phyloP scores from a whole-genome alignment of 2,797 vertebrate genomes.

The Labeo calbasu region DNA sequence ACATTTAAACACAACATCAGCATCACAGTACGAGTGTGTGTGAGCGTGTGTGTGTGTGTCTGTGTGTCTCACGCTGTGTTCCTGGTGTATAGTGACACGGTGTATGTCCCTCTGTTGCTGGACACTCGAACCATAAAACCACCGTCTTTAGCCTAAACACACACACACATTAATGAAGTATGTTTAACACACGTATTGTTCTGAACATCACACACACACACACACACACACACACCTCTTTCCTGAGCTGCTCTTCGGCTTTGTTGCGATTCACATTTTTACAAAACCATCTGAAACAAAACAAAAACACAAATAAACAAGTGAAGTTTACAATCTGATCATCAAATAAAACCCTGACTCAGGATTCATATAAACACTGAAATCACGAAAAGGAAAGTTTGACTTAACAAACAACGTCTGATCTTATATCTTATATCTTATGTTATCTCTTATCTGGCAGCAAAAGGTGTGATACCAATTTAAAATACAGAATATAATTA shows the following conservation, averaged over 20 bases:
- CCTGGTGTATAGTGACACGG: constrained; percentile 89
- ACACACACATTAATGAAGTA: constrained; percentile 37
- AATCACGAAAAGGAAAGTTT: no score
- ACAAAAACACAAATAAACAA: constrained; percentile 44
- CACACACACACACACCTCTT: constrained; percentile 78
- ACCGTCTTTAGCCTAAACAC: constrained; percentile 91
- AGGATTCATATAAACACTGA: no score
- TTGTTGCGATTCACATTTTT: constrained; percentile 90
- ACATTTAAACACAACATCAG: not conserved
- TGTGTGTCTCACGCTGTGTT: constrained; percentile 80
- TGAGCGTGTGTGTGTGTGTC: constrained; percentile 1
- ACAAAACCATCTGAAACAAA: constrained; percentile 87
- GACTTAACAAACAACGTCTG: no score
- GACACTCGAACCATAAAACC: constrained; percentile 93
- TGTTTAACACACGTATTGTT: not conserved
- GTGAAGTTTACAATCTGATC: not conserved
- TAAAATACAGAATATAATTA: no score
- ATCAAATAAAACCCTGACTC: not conserved
- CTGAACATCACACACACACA: constrained; percentile 41
- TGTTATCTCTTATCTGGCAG: no score
- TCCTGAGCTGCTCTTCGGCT: constrained; percentile 89
- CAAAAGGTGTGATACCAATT: no score
- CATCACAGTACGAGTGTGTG: not conserved
- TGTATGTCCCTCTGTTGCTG: constrained; percentile 86
- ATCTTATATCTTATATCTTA: no score